Conservation (phyloP, 2,113 vertebrate genomes). For the Aramus guarauna region DNA sequence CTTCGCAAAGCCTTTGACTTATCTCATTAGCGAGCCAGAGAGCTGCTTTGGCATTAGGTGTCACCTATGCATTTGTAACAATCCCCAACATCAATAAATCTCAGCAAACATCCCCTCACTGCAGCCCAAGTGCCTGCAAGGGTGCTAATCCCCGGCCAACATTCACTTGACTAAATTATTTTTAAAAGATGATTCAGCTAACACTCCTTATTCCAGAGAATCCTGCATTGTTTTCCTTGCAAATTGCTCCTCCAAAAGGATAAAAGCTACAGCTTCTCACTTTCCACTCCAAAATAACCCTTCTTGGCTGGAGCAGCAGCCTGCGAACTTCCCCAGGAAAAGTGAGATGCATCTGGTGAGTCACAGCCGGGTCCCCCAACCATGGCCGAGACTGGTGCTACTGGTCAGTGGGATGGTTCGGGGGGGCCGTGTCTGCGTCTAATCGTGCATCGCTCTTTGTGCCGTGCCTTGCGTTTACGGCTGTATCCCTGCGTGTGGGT, state of each 20-base stretch:
- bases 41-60: conserved; percentile 33
- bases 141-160: conserved; percentile 32
- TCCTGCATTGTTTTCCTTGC: conserved; percentile 66
- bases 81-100: conserved; percentile 10
- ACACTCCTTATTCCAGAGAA: conserved; percentile 63
- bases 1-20: conserved; percentile 40
- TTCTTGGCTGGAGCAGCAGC: not conserved
- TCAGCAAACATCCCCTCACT: conserved; percentile 1
- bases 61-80: conserved; percentile 45
- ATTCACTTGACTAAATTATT: conserved; percentile 55
- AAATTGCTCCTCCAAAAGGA: conserved; percentile 69
- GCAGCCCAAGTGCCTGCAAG: not conserved
- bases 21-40: conserved; percentile 35
- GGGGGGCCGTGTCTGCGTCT: not conserved
- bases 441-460: not conserved
- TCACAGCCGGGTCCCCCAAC: not conserved
- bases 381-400: not conserved
- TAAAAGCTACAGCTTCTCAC: conserved; percentile 60
- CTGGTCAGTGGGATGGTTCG: not conserved
- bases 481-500: not conserved
- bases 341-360: not conserved
- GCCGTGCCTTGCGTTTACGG: not conserved
- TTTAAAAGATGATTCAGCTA: conserved; percentile 64
- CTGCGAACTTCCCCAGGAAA: conserved; percentile 33
- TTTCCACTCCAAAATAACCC: conserved; percentile 51